Conservation (phyloP, 2,113 vertebrate species). For the Callocephalon fimbriatum region DNA sequence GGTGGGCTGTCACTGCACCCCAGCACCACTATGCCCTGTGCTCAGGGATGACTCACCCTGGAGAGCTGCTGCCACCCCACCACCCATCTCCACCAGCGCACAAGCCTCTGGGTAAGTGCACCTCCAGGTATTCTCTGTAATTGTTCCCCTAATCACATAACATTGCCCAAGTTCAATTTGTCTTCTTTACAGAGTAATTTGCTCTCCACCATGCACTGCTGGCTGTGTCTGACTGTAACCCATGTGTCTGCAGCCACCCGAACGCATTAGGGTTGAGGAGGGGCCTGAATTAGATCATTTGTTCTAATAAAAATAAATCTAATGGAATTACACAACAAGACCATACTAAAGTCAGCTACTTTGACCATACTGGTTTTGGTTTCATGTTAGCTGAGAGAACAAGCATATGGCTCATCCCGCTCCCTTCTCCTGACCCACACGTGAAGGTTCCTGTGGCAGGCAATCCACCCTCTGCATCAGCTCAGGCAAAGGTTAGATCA, state of each 20-base stretch:
- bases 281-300: neutral
- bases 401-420: neutral
- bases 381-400: neutral
- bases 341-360: slow-evolving; percentile 15
- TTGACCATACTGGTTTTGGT: neutral
- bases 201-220: neutral
- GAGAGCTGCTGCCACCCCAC: neutral
- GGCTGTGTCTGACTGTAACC: neutral
- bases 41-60: neutral
- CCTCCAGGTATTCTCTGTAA: neutral
- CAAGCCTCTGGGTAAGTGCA: neutral
- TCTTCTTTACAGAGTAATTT: slow-evolving; percentile 13
- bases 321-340: slow-evolving; percentile 50
- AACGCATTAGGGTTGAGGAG: neutral
- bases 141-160: slow-evolving; percentile 44
- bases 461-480: neutral
- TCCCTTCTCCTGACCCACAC: neutral
- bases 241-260: neutral
- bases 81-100: neutral
- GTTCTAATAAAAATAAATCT: slow-evolving; percentile 7
- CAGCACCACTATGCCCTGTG: neutral
- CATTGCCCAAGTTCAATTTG: neutral
- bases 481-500: neutral
- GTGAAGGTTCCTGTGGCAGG: neutral
- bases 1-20: neutral